phyloP scores from a whole-genome alignment of 2,113 vertebrate species.

The Euleptes europaea region DNA sequence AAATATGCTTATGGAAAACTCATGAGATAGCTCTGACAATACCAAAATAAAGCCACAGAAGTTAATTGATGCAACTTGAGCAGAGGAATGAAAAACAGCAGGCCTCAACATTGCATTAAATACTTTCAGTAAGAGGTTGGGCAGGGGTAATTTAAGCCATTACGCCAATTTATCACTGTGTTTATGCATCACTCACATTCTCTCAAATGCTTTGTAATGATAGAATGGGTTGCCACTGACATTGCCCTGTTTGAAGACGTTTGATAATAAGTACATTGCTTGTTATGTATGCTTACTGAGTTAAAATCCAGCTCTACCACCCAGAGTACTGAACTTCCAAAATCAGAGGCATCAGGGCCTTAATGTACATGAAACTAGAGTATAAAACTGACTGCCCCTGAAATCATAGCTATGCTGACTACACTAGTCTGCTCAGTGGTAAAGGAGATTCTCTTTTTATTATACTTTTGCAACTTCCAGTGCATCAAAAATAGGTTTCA shows the following conservation, averaged over 20 bases:
- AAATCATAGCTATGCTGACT: background rate
- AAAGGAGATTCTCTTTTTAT: background rate
- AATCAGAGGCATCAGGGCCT: background rate
- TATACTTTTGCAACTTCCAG: background rate
- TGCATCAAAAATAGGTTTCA: background rate
- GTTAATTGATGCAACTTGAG: conserved; percentile 25
- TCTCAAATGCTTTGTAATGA: conserved; percentile 20
- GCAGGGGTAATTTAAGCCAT: conserved; percentile 15
- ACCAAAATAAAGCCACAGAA: conserved; percentile 9
- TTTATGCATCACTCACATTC: conserved; percentile 9
- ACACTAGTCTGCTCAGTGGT: background rate
- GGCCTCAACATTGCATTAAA: conserved; percentile 9
- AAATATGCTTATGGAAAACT: background rate
- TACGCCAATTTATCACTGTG: conserved; percentile 23
- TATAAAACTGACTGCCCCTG: background rate
- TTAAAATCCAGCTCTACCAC: conserved; percentile 18
- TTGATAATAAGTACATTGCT: conserved; percentile 12
- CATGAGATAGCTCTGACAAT: background rate
- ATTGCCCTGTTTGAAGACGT: conserved; percentile 14
- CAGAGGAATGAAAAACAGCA: conserved; percentile 13
- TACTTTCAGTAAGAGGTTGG: background rate
- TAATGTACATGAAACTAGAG: background rate
- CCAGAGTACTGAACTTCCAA: background rate
- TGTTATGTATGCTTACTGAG: background rate
- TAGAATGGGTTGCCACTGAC: conserved; percentile 18